Conservation (phyloP, 2,113 vertebrate genomes). For the Dasyornis broadbenti region DNA sequence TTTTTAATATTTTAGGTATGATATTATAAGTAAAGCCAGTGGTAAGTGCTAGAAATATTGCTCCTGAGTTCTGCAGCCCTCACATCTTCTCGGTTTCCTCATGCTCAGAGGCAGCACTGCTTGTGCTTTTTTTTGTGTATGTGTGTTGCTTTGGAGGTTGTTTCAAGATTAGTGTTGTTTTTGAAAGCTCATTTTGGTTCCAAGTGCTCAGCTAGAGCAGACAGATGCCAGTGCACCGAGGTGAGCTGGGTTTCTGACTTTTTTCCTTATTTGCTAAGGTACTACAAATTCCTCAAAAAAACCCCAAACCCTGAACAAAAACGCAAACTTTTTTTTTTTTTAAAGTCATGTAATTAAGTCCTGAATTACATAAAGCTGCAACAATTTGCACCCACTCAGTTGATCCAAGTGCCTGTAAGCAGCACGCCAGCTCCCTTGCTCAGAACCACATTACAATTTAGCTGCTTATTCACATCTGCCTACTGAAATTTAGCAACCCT, state of each 20-base stretch:
- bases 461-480: neutral
- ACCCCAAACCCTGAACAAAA: fast-evolving
- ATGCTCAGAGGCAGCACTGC: fast-evolving
- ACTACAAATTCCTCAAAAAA: neutral
- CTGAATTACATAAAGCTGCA: neutral
- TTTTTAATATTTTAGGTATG: neutral
- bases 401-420: neutral
- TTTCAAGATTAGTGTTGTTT: neutral
- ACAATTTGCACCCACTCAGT: neutral
- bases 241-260: neutral
- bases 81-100: fast-evolving
- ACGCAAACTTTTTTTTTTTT: neutral
- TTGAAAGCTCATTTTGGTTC: neutral
- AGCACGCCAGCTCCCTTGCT: neutral
- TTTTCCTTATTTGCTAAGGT: neutral
- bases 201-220: neutral
- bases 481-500: neutral
- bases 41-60: neutral
- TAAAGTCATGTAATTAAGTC: neutral
- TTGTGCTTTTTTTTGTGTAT: neutral
- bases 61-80: neutral
- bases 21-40: neutral
- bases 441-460: neutral
- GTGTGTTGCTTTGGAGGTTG: too few relatives aligned
- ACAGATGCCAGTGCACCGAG: neutral